Evolutionary conservation across 1,140 invertebrate species (phyloP).

Genomic region (Meloidogyne exigua): DNA sequence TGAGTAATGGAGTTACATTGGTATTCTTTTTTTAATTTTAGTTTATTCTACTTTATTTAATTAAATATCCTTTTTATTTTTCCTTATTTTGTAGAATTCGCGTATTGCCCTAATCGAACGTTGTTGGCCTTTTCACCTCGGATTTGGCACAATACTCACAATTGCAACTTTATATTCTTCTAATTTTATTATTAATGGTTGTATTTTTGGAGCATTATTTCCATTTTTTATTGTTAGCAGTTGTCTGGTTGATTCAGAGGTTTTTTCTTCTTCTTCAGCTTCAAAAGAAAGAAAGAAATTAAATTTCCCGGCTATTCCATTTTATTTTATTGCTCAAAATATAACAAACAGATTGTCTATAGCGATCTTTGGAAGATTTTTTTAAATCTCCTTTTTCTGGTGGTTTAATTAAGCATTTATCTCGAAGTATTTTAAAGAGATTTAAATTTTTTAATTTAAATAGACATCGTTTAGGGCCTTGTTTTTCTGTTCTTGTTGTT

Average conservation of each 20-base stretch:
- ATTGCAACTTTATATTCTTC: constrained; percentile 33
- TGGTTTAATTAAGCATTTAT: no score
- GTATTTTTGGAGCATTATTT: constrained; percentile 56
- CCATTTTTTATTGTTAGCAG: constrained; percentile 56
- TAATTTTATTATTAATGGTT: constrained; percentile 49
- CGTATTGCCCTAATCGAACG: constrained; percentile 35
- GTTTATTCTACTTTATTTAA: neutral
- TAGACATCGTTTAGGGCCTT: no score
- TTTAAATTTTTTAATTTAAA: neutral
- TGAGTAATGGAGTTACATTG: constrained; percentile 42
- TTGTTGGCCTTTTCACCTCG: constrained; percentile 55
- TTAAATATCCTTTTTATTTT: neutral
- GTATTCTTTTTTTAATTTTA: constrained; percentile 5
- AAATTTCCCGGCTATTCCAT: constrained; percentile 40
- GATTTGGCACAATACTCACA: constrained; percentile 53
- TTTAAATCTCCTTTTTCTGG: constrained; percentile 7
- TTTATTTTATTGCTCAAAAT: constrained; percentile 46
- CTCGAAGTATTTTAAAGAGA: no score
- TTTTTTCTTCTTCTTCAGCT: constrained; percentile 11
- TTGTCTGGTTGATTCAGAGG: constrained; percentile 25
- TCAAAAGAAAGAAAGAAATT: neutral
- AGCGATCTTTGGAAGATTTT: constrained; percentile 37
- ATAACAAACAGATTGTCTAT: constrained; percentile 51
- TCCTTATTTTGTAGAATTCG: constrained; percentile 3
- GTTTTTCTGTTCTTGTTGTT: no score